phyloP scores from a whole-genome alignment of 1,140 invertebrate genomes.

The Heliothis virescens region DNA sequence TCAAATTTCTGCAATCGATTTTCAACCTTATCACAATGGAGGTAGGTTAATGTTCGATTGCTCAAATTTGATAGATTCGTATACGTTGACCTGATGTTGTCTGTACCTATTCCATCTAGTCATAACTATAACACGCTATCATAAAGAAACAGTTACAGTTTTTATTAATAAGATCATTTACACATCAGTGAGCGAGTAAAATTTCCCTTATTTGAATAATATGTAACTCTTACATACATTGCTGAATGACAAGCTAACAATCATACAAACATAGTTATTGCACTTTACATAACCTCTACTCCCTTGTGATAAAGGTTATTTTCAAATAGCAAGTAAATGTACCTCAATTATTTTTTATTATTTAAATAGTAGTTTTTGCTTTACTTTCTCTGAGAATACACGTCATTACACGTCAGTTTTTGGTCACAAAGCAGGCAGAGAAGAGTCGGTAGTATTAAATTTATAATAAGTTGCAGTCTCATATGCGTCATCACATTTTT shows the following conservation, averaged over 20 bases:
- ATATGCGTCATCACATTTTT: too few species aligned
- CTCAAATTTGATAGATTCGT: too few species aligned
- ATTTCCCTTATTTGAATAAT: conserved; percentile 40
- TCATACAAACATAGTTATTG: neutral
- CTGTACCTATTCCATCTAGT: too few species aligned
- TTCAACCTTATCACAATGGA: too few species aligned
- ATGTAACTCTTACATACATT: conserved; percentile 23
- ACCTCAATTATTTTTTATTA: neutral
- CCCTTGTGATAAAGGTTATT: neutral
- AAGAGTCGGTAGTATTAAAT: neutral
- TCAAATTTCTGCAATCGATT: too few species aligned
- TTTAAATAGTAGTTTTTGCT: conserved; percentile 14
- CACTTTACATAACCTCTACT: neutral
- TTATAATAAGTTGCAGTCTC: neutral
- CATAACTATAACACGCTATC: too few species aligned
- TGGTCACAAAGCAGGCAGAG: neutral
- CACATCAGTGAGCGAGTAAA: conserved; percentile 24
- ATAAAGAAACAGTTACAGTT: neutral
- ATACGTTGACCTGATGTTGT: too few species aligned
- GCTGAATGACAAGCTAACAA: conserved; percentile 8
- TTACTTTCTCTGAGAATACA: conserved; percentile 36
- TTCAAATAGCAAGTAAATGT: neutral
- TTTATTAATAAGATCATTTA: conserved; percentile 15
- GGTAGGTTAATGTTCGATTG: too few species aligned
- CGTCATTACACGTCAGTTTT: conserved; percentile 20